Conservation (phyloP, 2,888 invertebrate species). For the Isotomurus palustris region DNA sequence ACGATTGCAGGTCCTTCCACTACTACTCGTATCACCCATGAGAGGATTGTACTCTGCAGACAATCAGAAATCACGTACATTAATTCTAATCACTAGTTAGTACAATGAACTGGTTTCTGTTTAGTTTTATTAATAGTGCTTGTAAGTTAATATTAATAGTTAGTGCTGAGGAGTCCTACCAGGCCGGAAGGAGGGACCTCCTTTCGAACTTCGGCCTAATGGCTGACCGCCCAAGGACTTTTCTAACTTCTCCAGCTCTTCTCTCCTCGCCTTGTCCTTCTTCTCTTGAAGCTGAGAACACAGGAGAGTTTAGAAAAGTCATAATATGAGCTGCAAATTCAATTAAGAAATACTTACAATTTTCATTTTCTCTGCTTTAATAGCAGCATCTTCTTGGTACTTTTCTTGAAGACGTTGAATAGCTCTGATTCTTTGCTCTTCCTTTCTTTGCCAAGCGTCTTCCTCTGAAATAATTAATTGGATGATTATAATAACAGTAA, state of each 20-base stretch:
- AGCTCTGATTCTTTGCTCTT: conserved; percentile 36
- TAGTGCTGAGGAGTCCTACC: conserved; percentile 33
- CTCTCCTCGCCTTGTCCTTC: conserved; percentile 29
- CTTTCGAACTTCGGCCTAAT: conserved; percentile 7
- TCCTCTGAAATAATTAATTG: conserved; percentile 21
- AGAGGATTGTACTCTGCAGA: conserved; percentile 43
- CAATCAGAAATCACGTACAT: background rate
- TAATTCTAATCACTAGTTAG: background rate
- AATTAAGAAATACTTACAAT: conserved; percentile 17
- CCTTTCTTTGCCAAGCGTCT: conserved; percentile 25
- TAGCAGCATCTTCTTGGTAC: conserved; percentile 33
- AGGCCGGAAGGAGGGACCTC: conserved; percentile 21
- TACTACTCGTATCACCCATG: conserved; percentile 32
- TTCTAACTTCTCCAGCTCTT: conserved; percentile 32
- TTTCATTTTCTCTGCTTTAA: conserved; percentile 31
- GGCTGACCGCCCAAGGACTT: conserved; percentile 10
- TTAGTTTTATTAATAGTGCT: background rate
- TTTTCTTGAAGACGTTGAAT: conserved; percentile 34
- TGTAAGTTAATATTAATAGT: background rate
- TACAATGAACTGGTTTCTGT: background rate
- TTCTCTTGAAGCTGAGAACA: conserved; percentile 33
- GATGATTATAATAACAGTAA: background rate
- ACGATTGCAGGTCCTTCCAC: conserved; percentile 28
- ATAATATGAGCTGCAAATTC: background rate
- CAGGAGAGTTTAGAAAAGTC: background rate